Evolutionary conservation across 1,140 invertebrate genomes (phyloP), one percentile per base, ranked within the genome.

Genomic region (Sitodiplosis mosellana): DNA sequence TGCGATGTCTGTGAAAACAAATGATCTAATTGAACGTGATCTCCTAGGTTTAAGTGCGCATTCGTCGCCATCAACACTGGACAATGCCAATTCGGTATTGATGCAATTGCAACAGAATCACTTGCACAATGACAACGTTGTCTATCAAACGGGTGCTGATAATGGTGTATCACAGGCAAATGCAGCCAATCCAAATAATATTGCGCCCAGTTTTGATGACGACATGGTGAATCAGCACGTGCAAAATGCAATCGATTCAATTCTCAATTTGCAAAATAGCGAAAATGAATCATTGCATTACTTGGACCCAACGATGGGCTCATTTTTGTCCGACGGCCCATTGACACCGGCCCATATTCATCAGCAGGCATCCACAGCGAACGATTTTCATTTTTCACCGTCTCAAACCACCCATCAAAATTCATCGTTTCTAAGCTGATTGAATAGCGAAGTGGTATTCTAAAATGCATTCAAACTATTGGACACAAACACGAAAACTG

Each of bases 181-280:
- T 38, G 42, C 41, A 19, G 33, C 11, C 18, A 49, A 42, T 21
- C 18, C 22, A 12, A 44, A 36, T 38, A 46, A 34, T 42, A 40
- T 49, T 5, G 14, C 1, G 54, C 59, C 33, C 57, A 64, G 42
- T 62, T 49, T 60, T 43, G 76, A 76, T 51, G 72, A 73, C 49
- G 72, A 73, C 49, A 73, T 78, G 50, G 79, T 83, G 40, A 80
- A 77, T 48, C 77, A 80, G 10, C 81, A 84, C 58, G 80, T 83
- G 36, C 79, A 83, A 59, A 80, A 76, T 51, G 81, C 81, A 44
- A 83, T 83, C 48, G 80, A 83, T 55, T 81, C 78, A 55, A 83
- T 84, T 54, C 65, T 83, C 21, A 83, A 81, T 62, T 61, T 83
- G 49, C 80, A 81, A 55, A 69, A 72, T 43, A 63, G 59, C 48